phyloP scores from a whole-genome alignment of 2,797 vertebrate species.

The Paramormyrops hopkinsi region DNA sequence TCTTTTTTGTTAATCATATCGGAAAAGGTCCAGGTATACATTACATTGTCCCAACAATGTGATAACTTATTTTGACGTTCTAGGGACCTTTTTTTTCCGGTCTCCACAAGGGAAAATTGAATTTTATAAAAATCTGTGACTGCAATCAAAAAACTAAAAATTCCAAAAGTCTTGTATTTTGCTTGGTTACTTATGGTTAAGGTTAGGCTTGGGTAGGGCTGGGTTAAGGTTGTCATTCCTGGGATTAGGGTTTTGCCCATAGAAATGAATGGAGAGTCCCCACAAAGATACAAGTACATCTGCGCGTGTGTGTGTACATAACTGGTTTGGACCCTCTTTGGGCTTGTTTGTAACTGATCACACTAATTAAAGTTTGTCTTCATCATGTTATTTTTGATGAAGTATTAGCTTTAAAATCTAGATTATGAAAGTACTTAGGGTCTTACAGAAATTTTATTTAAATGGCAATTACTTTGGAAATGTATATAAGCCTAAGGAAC shows the following conservation, averaged over 20 bases:
- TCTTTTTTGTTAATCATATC: neutral
- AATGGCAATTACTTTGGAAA: neutral
- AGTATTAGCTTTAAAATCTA: neutral
- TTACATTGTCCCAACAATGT: neutral
- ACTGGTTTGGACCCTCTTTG: neutral
- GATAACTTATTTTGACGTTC: too few relatives aligned
- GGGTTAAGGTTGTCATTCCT: too few relatives aligned
- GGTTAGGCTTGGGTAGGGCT: too few relatives aligned
- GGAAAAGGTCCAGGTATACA: neutral
- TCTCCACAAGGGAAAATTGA: too few relatives aligned
- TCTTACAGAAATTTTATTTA: neutral
- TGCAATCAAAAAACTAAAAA: neutral
- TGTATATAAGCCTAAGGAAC: neutral
- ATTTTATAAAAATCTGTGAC: neutral
- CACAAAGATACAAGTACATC: too few relatives aligned
- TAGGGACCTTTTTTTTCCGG: neutral
- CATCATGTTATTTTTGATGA: neutral
- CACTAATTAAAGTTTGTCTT: neutral
- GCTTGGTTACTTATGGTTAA: neutral
- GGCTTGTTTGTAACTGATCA: neutral
- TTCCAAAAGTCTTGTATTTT: neutral
- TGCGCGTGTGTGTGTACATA: too few relatives aligned
- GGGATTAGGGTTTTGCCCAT: too few relatives aligned
- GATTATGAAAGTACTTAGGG: neutral
- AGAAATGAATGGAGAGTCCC: too few relatives aligned